Percentiles rank a stretch among this genome's conserved stretches.
Evolutionary conservation across 1,140 invertebrate species (phyloP).

Genomic region (Alviniconcha marisindica): DNA sequence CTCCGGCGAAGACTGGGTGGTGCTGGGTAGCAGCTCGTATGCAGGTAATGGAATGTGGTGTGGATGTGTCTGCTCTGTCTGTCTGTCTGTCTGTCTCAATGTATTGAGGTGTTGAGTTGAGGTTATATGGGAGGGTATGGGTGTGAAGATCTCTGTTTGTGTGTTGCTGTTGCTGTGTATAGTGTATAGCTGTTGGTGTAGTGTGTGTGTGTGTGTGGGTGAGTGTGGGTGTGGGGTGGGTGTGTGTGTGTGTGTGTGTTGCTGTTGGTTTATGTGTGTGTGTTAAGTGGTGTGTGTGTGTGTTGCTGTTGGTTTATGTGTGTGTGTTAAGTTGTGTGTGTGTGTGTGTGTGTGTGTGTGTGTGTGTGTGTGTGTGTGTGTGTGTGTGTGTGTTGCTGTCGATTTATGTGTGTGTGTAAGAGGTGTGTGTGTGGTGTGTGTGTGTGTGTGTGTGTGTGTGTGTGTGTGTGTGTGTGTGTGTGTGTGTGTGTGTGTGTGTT

Average conservation of each 20-base stretch:
- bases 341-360: neutral
- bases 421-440: neutral
- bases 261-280: neutral
- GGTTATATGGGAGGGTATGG: too few relatives aligned
- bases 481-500: neutral
- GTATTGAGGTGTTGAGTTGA: too few relatives aligned
- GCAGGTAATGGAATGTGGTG: too few relatives aligned
- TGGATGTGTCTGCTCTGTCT: too few relatives aligned
- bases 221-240: neutral
- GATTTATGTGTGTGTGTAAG: slow-evolving; percentile 1
- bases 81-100: too few relatives aligned
- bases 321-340: neutral
- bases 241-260: neutral
- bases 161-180: neutral
- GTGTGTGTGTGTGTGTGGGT: neutral
- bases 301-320: neutral
- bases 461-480: neutral
- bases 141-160: neutral
- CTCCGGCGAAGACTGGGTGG: slow-evolving; percentile 78
- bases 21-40: slow-evolving; percentile 79
- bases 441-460: neutral
- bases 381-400: neutral
- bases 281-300: neutral
- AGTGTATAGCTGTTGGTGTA: neutral
- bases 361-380: neutral